Base-by-base conservation (phyloP, 1,140 invertebrate genomes). In the Pseudomyrmex sp. region DNA sequence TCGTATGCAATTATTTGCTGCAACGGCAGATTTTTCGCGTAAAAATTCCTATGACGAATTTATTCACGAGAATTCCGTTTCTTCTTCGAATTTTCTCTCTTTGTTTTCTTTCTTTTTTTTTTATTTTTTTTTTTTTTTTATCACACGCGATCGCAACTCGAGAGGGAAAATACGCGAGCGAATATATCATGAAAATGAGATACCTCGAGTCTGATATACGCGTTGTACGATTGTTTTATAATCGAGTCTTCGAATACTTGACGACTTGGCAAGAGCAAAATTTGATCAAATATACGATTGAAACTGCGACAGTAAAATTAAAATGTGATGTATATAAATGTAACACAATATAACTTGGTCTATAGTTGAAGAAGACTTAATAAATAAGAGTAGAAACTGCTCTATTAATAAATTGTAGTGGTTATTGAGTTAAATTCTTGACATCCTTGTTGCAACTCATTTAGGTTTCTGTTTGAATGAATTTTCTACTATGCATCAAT, bases 21-120 rank as follows among this genome's bases (percentile, higher is more conserved):
- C 18, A 1, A 15, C 13, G 15, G 18, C 20, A 9, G 20, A 4
- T 20, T 20, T 13, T 59, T 59, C 12, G 26, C 48, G 52, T 70
- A 80, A 80, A 80, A 58, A 54, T 46, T 20, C 10, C 20, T 44
- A n/a, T n/a, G 54, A 7, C 15, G 66, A 80, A 79, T 79, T 80
- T 44, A 46, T 5, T 50, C 20, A 50, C 20, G 54, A 35, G 35
- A 61, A 80, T 72, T 26, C 66, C 54, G 20, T n/a, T 15, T 35
- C 18, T 69, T n/a, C 46, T 12, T 44, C 66, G 23, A 80, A 80
- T 9, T 15, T 5, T 35, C 35, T 35, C 35, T 35, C 18, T 18
- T 35, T 35, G 35, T 35, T 35, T 35, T 35, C 26, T 5, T 35
- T 50, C 18, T 18, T 18, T 18, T 12, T 12, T 35, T 20, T 46